phyloP scores from a whole-genome alignment of 2,888 invertebrate genomes.

The Gortyna flavago region DNA sequence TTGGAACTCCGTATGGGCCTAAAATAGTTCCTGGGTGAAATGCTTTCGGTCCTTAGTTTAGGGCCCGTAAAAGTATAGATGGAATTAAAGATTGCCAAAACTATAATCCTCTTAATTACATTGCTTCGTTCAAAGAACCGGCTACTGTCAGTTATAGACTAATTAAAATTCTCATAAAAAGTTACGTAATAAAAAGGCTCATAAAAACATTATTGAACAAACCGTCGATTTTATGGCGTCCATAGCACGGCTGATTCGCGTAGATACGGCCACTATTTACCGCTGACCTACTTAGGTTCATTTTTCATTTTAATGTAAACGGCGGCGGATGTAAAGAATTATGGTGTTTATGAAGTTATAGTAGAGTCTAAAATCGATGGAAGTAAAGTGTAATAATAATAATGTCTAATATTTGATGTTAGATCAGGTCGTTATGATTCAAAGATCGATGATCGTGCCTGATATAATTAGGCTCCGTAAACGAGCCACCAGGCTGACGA shows the following conservation, averaged over 20 bases:
- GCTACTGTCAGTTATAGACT: constrained; percentile 18
- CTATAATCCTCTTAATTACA: constrained; percentile 9
- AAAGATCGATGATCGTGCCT: constrained; percentile 22
- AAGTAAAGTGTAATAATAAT: neutral
- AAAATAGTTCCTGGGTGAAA: constrained; percentile 21
- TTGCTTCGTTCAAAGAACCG: constrained; percentile 1
- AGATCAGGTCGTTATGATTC: constrained; percentile 25
- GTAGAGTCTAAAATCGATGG: constrained; percentile 32
- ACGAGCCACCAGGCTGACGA: neutral
- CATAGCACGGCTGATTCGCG: constrained; percentile 57
- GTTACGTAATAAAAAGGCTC: constrained; percentile 25
- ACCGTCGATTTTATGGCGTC: constrained; percentile 45
- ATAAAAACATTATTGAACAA: constrained; percentile 47
- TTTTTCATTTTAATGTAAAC: constrained; percentile 65
- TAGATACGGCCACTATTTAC: constrained; percentile 61
- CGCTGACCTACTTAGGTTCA: constrained; percentile 67
- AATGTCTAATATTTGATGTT: constrained; percentile 25
- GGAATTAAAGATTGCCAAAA: neutral
- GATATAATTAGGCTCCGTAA: constrained; percentile 24
- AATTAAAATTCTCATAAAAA: constrained; percentile 42
- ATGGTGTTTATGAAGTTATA: constrained; percentile 24
- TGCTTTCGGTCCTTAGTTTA: neutral
- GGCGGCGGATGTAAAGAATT: constrained; percentile 27
- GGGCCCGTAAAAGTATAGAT: neutral
- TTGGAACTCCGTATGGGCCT: neutral